Base-by-base conservation (phyloP, 2,113 vertebrate genomes). In the Corythaeola cristata region DNA sequence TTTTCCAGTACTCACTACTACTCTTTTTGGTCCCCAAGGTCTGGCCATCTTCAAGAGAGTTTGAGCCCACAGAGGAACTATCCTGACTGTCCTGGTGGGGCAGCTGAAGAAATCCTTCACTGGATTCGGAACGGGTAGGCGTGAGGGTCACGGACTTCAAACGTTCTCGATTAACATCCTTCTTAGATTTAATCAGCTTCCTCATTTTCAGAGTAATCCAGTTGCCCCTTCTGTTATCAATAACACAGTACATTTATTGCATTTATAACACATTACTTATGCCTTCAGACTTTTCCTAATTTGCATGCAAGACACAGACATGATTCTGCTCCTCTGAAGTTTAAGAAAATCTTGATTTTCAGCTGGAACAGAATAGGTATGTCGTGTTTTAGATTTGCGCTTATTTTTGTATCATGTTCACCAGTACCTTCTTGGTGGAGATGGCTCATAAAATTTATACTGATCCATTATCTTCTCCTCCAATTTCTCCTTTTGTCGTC, bases 391-490 rank as follows among this genome's bases (percentile, higher is more conserved):
- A 67, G 17, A 71, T 63, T 27, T 66, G 28, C 35, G 32, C 7
- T 35, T 49, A 66, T 56, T 96, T 81, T 26, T 12, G 60, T 5
- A 91, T 15, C 73, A 33, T 4, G 22, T 73, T 68, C 56, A 89
- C 24, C 9, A 52, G 68, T 98, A 99, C 99, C 99, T 99, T 98
- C 99, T 98, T 63, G 99, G 99, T 47, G 99, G 99, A 66, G 99
- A 99, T 44, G 99, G 99, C 67, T 99, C 99, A 60, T 99, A 99
- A 96, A 99, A 99, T 91, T 99, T 99, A 95, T 99, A 99, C 79
- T 99, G 99, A 97, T 99, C 99, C 99, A 99, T 99, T 94, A 99
- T 99, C 98, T 99, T 99, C 97, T 99, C 99, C 97, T 99, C 99
- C 90, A 99, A 96, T 96, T 99, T 99, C 97, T 99, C 99, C 91